Percentiles rank a stretch among this genome's conserved stretches.
Conservation (phyloP, 2,888 invertebrate species). For the Pseudoips prasinana region DNA sequence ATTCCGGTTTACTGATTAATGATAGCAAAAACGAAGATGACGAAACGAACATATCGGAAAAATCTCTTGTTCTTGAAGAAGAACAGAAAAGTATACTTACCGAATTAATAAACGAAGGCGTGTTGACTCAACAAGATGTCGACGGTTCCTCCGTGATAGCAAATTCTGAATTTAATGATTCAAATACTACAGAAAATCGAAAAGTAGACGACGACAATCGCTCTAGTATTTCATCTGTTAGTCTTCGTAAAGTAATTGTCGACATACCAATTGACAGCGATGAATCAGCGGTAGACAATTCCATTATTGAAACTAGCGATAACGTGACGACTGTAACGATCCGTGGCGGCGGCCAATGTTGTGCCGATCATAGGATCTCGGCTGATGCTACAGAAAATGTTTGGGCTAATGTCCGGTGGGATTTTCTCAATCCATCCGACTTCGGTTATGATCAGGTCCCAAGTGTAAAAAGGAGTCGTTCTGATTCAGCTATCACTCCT, state of each 20-base stretch:
- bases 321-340: constrained; percentile 69
- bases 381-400: constrained; percentile 72
- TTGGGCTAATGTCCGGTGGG: constrained; percentile 75
- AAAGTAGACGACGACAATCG: constrained; percentile 60
- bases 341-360: constrained; percentile 67
- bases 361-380: constrained; percentile 73
- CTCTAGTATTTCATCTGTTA: constrained; percentile 58
- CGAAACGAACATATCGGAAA: constrained; percentile 42
- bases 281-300: constrained; percentile 59
- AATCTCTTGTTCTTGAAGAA: constrained; percentile 39
- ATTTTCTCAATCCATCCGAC: constrained; percentile 72
- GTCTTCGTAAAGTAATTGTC: constrained; percentile 64
- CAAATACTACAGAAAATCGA: constrained; percentile 42
- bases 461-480: constrained; percentile 69
- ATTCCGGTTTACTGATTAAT: constrained; percentile 69
- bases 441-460: constrained; percentile 73
- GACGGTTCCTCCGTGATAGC: constrained; percentile 66
- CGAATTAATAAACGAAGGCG: constrained; percentile 73
- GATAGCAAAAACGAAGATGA: constrained; percentile 47
- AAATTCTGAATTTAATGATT: constrained; percentile 58
- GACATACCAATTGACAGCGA: constrained; percentile 68
- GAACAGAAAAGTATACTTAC: constrained; percentile 67
- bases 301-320: constrained; percentile 59
- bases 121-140: constrained; percentile 68
- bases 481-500: constrained; percentile 73